phyloP scores from a whole-genome alignment of 2,888 invertebrate genomes.

The Drosophila merina region DNA sequence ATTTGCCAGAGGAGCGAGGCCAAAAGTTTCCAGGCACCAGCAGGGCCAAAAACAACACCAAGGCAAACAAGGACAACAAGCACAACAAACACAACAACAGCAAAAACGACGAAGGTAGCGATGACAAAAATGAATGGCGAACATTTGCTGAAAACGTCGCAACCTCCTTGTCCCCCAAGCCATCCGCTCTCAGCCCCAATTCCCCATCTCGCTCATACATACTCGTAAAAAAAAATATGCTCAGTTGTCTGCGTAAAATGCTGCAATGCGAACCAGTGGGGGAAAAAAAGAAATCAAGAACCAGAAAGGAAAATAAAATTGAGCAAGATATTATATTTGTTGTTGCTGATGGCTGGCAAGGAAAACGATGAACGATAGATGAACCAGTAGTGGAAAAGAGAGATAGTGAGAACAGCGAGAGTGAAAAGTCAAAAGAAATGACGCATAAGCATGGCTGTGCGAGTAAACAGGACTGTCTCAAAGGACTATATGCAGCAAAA shows the following conservation, averaged over 20 bases:
- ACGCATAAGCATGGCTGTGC: constrained; percentile 63
- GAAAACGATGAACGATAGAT: constrained; percentile 43
- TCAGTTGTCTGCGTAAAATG: constrained; percentile 70
- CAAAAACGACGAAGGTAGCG: constrained; percentile 23
- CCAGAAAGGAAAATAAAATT: constrained; percentile 32
- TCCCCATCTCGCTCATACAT: not conserved
- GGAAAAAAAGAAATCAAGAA: constrained; percentile 25
- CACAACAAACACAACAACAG: constrained; percentile 10
- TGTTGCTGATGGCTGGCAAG: constrained; percentile 62
- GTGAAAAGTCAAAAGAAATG: constrained; percentile 61
- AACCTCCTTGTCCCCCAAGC: constrained; percentile 32
- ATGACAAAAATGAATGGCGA: constrained; percentile 48
- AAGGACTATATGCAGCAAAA: constrained; percentile 49
- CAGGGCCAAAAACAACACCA: constrained; percentile 23
- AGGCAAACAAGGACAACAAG: constrained; percentile 14
- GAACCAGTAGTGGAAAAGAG: constrained; percentile 13
- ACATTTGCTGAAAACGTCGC: constrained; percentile 52
- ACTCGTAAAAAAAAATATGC: constrained; percentile 18
- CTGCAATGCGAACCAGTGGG: constrained; percentile 69
- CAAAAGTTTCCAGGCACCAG: constrained; percentile 55
- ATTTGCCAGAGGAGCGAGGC: constrained; percentile 47
- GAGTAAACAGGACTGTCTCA: constrained; percentile 23
- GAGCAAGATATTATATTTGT: constrained; percentile 40
- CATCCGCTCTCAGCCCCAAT: not conserved
- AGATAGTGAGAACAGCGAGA: constrained; percentile 9